A percentile compares a stretch with the other conserved stretches of the same genome.
Evolutionary conservation across 2,888 invertebrate species (phyloP).

Genomic region (Hirtodrosophila alboralis): DNA sequence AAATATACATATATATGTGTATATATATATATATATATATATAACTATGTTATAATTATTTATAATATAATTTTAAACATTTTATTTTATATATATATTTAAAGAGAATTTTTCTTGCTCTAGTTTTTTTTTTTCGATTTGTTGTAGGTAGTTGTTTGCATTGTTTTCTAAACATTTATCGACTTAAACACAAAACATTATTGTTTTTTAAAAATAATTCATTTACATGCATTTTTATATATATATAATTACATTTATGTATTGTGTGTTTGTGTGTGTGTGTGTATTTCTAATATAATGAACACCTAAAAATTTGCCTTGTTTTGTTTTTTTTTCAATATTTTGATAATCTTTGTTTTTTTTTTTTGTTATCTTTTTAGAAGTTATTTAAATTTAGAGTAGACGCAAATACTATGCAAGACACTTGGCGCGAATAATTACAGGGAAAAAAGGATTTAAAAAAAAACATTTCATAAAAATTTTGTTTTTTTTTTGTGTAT

Average conservation of each 20-base stretch:
- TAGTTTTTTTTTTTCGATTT: constrained; percentile 26
- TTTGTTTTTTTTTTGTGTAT: background rate
- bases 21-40: constrained; percentile 29
- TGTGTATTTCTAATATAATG: constrained; percentile 36
- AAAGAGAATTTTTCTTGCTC: constrained; percentile 64
- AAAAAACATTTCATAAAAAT: constrained; percentile 31
- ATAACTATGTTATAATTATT: constrained; percentile 35
- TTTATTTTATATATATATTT: constrained; percentile 42
- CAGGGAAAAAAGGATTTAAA: constrained; percentile 14
- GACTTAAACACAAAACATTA: constrained; percentile 45
- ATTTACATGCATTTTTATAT: constrained; percentile 40
- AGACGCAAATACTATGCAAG: constrained; percentile 71
- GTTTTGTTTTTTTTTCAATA: constrained; percentile 39
- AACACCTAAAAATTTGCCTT: constrained; percentile 62
- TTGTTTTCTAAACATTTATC: constrained; percentile 58
- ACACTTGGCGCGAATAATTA: constrained; percentile 63
- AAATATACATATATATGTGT: constrained; percentile 43
- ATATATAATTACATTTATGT: constrained; percentile 6
- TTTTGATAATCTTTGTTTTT: constrained; percentile 25
- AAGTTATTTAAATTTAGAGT: constrained; percentile 44
- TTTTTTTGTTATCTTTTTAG: too few relatives aligned
- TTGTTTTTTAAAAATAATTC: constrained; percentile 35
- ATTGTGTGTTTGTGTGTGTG: background rate
- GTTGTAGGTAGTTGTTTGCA: constrained; percentile 73
- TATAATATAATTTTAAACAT: constrained; percentile 56